Conservation (phyloP, 2,113 vertebrate species). For the Stercorarius parasiticus region DNA sequence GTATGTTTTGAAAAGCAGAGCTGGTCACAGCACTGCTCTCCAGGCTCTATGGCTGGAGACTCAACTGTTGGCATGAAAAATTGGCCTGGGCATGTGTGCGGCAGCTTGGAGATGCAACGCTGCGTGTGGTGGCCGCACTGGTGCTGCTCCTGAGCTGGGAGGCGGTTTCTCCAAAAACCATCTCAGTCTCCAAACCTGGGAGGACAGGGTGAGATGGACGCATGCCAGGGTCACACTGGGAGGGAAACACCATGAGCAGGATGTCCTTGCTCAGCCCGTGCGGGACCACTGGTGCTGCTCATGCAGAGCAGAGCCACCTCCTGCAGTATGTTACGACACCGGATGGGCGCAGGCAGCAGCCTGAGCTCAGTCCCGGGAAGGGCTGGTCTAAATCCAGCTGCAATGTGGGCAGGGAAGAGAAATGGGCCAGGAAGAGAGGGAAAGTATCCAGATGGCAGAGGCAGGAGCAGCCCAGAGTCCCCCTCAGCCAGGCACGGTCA, state of each 20-base stretch:
- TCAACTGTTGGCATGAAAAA: not conserved
- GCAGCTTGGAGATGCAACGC: fast-evolving
- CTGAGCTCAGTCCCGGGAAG: not conserved
- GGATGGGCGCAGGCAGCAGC: not conserved
- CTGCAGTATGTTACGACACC: fast-evolving
- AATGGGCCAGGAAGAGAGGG: not conserved
- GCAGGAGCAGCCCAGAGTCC: not conserved
- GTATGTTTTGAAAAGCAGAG: not conserved
- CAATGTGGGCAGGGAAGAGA: not conserved
- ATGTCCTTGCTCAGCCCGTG: fast-evolving
- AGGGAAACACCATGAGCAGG: not conserved
- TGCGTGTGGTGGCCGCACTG: fast-evolving
- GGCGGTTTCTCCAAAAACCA: not conserved
- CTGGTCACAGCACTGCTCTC: not conserved
- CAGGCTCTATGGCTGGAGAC: not conserved
- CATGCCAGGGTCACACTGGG: not conserved
- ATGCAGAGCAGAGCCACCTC: not conserved
- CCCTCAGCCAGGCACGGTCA: not conserved
- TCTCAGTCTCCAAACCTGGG: not conserved
- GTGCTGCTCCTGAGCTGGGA: not conserved
- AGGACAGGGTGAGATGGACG: not conserved
- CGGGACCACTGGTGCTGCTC: not conserved
- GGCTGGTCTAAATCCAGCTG: not conserved
- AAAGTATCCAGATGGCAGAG: not conserved
- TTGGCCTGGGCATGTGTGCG: fast-evolving